These are phyloP conservation scores for Erebia palarica DNA, from an alignment of 2,888 invertebrate genomes.

Conservation along the genomic window DNA sequence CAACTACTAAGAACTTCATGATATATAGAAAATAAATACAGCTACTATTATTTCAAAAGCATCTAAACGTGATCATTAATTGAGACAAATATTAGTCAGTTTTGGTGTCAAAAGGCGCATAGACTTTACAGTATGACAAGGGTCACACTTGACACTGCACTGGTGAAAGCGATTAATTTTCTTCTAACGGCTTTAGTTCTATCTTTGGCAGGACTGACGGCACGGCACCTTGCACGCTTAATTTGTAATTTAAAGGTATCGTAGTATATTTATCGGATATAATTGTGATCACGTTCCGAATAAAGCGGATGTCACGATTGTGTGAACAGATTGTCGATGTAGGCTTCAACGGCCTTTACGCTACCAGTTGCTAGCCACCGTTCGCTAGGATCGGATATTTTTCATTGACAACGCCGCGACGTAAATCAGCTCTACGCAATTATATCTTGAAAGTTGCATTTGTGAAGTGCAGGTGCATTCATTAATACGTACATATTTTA, in stretches of 20 bases:
- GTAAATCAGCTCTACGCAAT: slow-evolving; percentile 1
- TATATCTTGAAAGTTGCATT: not conserved
- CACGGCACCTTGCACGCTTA: slow-evolving; percentile 60
- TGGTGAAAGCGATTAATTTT: slow-evolving; percentile 56
- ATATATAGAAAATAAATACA: not conserved
- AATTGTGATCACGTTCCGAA: slow-evolving; percentile 68
- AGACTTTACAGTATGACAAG: slow-evolving; percentile 16
- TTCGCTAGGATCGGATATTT: slow-evolving; percentile 62
- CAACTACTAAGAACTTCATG: not conserved
- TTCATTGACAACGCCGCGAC: slow-evolving; percentile 25
- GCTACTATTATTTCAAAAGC: not conserved
- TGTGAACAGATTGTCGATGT: slow-evolving; percentile 72
- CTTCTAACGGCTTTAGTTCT: slow-evolving; percentile 65
- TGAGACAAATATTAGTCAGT: not conserved
- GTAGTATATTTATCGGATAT: slow-evolving; percentile 51
- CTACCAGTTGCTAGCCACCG: slow-evolving; percentile 63
- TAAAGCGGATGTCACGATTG: slow-evolving; percentile 70
- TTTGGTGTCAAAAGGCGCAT: not conserved
- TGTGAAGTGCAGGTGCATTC: slow-evolving; percentile 9
- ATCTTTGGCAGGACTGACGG: slow-evolving; percentile 63
- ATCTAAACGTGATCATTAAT: not conserved
- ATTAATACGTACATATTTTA: not conserved
- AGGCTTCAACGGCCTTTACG: slow-evolving; percentile 52
- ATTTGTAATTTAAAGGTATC: slow-evolving; percentile 52
- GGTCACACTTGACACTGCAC: slow-evolving; percentile 37